Evolutionary conservation across 2,888 invertebrate species (phyloP), one percentile per base, ranked within the genome.

Genomic region (Molanna angustata): DNA sequence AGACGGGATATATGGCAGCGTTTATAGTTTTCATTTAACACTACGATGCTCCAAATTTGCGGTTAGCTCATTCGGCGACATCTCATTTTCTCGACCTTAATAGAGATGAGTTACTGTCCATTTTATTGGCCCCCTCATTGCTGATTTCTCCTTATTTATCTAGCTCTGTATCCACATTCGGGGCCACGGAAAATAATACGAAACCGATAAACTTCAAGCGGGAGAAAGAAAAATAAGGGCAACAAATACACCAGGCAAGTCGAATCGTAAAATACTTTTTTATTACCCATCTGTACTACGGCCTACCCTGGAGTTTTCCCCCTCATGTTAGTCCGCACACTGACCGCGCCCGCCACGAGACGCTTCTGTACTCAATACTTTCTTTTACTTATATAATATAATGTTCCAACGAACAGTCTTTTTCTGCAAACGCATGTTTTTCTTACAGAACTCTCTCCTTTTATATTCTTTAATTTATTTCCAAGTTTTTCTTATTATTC

Each of bases 201-300:
- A 54, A 57, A 57, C 57, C 57, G 48, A 52, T 52, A 52, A 52
- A 52, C 35, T 44, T 52, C 48, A 47, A 52, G 48, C 48, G 48
- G 48, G 48, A 35, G 52, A 47, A 52, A 52, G 50, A 58, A 53
- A 58, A 56, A 56, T 50, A 56, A 58, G 54, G 58, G 53, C 52
- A 52, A 52, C 47, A 52, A 52, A 52, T 48, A 52, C 48, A 37
- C 47, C 40, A 43, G 53, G 50, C 46, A 49, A 50, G 50, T 56
- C 51, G 52, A 47, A 54, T 59, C 59, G 47, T 59, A 59, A 59
- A 59, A 59, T 56, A 56, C 59, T 56, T 59, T 56, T 56, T 57
- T 59, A 56, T 52, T 51, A 51, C 52, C 49, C 52, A 27, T 39
- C 21, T 27, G 48, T 43, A 43, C 43, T 7, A n/a, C n/a, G 13